Percentiles rank a stretch among this genome's conserved stretches.
Evolutionary conservation across 2,888 invertebrate species (phyloP).

Genomic region (Dorcus hopei): DNA sequence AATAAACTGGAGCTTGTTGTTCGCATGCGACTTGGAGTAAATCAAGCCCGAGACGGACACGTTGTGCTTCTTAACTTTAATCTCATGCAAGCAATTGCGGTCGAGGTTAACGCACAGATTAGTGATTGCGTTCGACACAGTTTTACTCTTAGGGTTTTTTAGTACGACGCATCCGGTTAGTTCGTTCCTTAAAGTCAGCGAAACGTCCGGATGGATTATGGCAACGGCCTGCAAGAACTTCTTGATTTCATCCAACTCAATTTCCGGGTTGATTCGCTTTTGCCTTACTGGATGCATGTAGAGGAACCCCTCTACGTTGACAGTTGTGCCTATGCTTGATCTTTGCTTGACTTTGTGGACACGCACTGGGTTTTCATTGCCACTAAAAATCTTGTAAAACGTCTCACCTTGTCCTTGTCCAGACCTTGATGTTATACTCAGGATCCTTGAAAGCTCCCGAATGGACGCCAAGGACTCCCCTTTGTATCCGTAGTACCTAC

Average conservation of each 20-base stretch:
- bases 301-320: constrained; percentile 65
- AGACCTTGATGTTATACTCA: constrained; percentile 60
- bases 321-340: constrained; percentile 69
- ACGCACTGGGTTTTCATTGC: constrained; percentile 28
- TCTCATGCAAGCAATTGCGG: constrained; percentile 41
- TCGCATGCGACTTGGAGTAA: constrained; percentile 49
- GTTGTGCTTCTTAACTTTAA: constrained; percentile 45
- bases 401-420: constrained; percentile 49
- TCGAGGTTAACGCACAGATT: constrained; percentile 50
- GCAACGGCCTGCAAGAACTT: constrained; percentile 59
- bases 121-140: constrained; percentile 54
- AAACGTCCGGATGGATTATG: constrained; percentile 62
- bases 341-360: constrained; percentile 47
- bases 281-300: constrained; percentile 62
- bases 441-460: constrained; percentile 52
- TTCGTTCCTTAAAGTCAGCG: constrained; percentile 69
- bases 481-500: constrained; percentile 62
- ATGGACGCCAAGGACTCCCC: constrained; percentile 69
- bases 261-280: constrained; percentile 51
- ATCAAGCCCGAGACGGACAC: constrained; percentile 59
- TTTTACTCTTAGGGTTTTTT: constrained; percentile 56
- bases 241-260: constrained; percentile 61
- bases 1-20: constrained; percentile 58
- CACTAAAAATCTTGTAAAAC: constrained; percentile 52
- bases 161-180: constrained; percentile 57